Conservation (phyloP, 2,797 vertebrate genomes). For the Pseudochromis fuscus region DNA sequence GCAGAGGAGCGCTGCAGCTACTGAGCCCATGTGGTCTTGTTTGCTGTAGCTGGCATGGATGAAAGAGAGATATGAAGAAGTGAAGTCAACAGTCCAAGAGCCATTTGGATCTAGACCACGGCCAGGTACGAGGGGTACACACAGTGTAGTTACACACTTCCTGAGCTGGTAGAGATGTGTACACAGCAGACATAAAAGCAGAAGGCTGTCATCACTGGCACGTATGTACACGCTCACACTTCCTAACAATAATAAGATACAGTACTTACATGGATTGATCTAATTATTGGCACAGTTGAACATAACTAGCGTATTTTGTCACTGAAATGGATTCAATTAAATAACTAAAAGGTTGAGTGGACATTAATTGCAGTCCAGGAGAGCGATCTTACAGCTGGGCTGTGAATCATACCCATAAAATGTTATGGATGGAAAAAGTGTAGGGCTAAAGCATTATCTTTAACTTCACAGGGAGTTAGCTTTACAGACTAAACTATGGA, state of each 20-base stretch:
- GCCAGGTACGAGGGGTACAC: slow-evolving; percentile 40
- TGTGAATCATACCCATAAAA: slow-evolving; percentile 75
- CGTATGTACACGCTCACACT: slow-evolving; percentile 15
- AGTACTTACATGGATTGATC: slow-evolving; percentile 58
- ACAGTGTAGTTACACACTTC: too few relatives aligned
- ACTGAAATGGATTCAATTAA: slow-evolving; percentile 76
- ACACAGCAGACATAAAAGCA: neutral
- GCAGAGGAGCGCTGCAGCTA: slow-evolving; percentile 54
- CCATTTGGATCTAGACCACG: slow-evolving; percentile 47
- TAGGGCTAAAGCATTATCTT: slow-evolving; percentile 49
- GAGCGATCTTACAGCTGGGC: slow-evolving; percentile 59
- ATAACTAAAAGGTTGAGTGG: slow-evolving; percentile 78
- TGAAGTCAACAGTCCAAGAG: slow-evolving; percentile 55
- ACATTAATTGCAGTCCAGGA: slow-evolving; percentile 76
- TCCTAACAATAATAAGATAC: slow-evolving; percentile 50
- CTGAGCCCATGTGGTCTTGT: slow-evolving; percentile 65
- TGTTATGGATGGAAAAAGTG: slow-evolving; percentile 73
- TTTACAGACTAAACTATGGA: slow-evolving; percentile 27
- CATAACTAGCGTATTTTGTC: slow-evolving; percentile 74
- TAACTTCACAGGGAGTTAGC: slow-evolving; percentile 52
- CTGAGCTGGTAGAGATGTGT: neutral
- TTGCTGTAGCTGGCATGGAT: slow-evolving; percentile 65
- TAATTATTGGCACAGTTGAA: slow-evolving; percentile 76
- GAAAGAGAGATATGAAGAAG: slow-evolving; percentile 60
- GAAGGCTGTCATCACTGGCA: slow-evolving; percentile 19